These are phyloP conservation scores for Acromyrmex charruanus DNA, from an alignment of 1,140 invertebrate species.

Conservation along the genomic window DNA sequence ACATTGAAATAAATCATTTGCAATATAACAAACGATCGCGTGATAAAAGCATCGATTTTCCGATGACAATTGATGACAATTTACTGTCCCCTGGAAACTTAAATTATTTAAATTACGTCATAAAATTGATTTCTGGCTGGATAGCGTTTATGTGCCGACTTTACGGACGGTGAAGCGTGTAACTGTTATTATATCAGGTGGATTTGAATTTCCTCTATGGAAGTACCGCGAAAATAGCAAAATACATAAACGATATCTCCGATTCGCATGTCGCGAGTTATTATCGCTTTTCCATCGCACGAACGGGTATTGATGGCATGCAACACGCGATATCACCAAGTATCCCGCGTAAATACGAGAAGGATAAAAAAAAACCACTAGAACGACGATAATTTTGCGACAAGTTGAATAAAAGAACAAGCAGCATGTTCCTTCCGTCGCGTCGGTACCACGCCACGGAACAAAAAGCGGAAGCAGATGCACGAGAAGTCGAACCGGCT, in stretches of 20 bases:
- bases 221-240: constrained; percentile 9
- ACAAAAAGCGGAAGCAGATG: constrained; percentile 82
- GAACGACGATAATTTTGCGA: constrained; percentile 68
- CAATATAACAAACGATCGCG: constrained; percentile 36
- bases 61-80: constrained; percentile 32
- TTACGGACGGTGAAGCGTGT: constrained; percentile 22
- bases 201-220: constrained; percentile 16
- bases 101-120: constrained; percentile 42
- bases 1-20: constrained; percentile 54
- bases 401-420: constrained; percentile 64
- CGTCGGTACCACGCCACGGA: not conserved
- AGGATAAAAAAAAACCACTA: constrained; percentile 35
- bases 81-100: constrained; percentile 20
- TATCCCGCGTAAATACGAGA: not conserved
- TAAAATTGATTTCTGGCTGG: constrained; percentile 21
- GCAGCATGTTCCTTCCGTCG: constrained; percentile 5
- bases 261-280: constrained; percentile 17
- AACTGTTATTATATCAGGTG: constrained; percentile 9
- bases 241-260: constrained; percentile 9
- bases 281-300: constrained; percentile 26
- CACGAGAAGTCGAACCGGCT: constrained; percentile 65
- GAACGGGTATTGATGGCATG: not conserved
- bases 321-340: not conserved
- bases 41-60: constrained; percentile 56
- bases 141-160: constrained; percentile 27